Percentiles rank a stretch among this genome's conserved stretches.
Conservation (phyloP, 2,888 invertebrate genomes). For the Drosophila paramelanica region DNA sequence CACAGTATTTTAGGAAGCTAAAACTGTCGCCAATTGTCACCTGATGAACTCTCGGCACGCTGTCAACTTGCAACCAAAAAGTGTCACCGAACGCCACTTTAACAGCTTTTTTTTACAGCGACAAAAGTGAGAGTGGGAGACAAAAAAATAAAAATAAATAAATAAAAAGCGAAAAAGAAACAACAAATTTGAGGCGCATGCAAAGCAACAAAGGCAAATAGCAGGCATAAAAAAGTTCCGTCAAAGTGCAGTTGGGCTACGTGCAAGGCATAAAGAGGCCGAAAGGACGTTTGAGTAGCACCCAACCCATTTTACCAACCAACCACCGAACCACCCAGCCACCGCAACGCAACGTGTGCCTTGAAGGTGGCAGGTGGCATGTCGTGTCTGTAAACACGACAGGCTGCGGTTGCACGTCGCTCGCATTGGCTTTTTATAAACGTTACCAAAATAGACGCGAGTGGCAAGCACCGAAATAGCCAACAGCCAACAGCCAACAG, state of each 20-base stretch:
- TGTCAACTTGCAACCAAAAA: slow-evolving; percentile 23
- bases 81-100: slow-evolving; percentile 41
- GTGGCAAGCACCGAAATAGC: slow-evolving; percentile 75
- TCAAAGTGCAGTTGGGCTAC: slow-evolving; percentile 53
- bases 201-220: slow-evolving; percentile 42
- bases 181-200: slow-evolving; percentile 21
- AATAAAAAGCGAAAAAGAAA: slow-evolving; percentile 3
- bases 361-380: slow-evolving; percentile 49
- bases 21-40: slow-evolving; percentile 33
- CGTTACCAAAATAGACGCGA: slow-evolving; percentile 63
- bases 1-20: not conserved
- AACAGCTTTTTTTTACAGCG: slow-evolving; percentile 39
- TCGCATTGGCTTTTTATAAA: slow-evolving; percentile 43
- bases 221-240: slow-evolving; percentile 33
- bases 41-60: slow-evolving; percentile 7
- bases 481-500: slow-evolving; percentile 9
- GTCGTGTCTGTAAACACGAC: slow-evolving; percentile 68
- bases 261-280: slow-evolving; percentile 59
- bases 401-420: slow-evolving; percentile 66
- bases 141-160: slow-evolving; percentile 1
- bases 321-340: slow-evolving; percentile 1
- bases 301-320: not conserved
- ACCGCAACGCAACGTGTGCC: slow-evolving; percentile 14
- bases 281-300: slow-evolving; percentile 12
- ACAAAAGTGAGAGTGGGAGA: slow-evolving; percentile 28